Conservation (phyloP, 2,113 vertebrate genomes). For the Apodemus sylvaticus region DNA sequence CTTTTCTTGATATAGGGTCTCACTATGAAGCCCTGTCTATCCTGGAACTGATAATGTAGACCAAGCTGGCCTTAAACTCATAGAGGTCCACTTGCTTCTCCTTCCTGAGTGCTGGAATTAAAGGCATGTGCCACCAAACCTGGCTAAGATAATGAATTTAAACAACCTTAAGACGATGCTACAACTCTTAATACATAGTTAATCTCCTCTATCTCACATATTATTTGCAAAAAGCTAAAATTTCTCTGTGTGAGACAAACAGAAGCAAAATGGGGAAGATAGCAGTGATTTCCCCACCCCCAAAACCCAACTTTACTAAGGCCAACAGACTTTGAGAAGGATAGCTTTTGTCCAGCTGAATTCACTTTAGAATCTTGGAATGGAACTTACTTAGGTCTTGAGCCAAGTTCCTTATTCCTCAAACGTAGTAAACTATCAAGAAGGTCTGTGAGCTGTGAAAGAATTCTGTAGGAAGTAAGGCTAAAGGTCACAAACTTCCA, state of each 20-base stretch:
- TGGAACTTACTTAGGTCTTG: constrained; percentile 5
- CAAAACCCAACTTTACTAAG: background rate
- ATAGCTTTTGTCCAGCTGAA: background rate
- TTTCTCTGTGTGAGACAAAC: background rate
- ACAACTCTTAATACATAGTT: background rate
- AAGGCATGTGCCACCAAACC: background rate
- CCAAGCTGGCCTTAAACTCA: background rate
- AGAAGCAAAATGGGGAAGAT: background rate
- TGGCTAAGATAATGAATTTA: background rate
- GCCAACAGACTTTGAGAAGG: background rate
- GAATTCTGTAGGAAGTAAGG: background rate
- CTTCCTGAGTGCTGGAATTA: background rate
- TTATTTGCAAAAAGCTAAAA: background rate
- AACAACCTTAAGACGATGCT: background rate
- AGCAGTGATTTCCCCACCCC: background rate
- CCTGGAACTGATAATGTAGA: background rate
- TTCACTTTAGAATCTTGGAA: constrained; percentile 4
- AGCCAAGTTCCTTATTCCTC: constrained; percentile 25
- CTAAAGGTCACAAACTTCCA: background rate
- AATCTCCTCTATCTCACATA: background rate
- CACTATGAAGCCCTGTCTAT: background rate
- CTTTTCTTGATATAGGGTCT: background rate
- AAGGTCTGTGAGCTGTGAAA: background rate
- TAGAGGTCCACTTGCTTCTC: background rate
- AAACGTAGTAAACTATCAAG: constrained; percentile 10